phyloP scores from a whole-genome alignment of 2,797 vertebrate genomes.

The Bufotes viridis region DNA sequence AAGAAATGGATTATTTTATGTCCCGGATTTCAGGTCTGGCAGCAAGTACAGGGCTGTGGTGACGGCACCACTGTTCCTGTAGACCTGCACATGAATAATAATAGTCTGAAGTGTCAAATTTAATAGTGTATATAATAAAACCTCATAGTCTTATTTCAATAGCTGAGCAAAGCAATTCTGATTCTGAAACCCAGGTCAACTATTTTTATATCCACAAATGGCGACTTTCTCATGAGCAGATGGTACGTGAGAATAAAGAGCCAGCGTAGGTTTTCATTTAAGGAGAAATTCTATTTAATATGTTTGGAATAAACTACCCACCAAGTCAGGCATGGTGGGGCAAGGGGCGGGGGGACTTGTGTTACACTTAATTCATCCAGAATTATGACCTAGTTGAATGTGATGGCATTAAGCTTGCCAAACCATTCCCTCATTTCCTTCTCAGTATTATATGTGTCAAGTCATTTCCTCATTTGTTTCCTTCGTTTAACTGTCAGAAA shows the following conservation, averaged over 20 bases:
- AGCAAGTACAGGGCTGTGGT: background rate
- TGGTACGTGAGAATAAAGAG: slow-evolving; percentile 27
- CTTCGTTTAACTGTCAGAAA: slow-evolving; percentile 29
- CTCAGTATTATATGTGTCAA: slow-evolving; percentile 40
- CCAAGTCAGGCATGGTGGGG: background rate
- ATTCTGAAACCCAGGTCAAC: slow-evolving; percentile 75
- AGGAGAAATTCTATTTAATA: slow-evolving; percentile 13
- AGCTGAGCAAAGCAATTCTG: slow-evolving; percentile 67
- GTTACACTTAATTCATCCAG: slow-evolving; percentile 35
- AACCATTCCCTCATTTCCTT: slow-evolving; percentile 30
- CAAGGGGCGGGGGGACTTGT: background rate
- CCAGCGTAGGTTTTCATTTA: slow-evolving; percentile 38
- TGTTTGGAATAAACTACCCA: slow-evolving; percentile 15
- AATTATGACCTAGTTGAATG: slow-evolving; percentile 1
- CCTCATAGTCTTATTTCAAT: slow-evolving; percentile 57
- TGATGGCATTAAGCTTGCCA: slow-evolving; percentile 37
- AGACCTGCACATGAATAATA: slow-evolving; percentile 26
- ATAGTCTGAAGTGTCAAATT: slow-evolving; percentile 64
- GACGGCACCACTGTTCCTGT: slow-evolving; percentile 5
- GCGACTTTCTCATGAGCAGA: slow-evolving; percentile 67
- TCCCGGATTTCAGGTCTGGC: slow-evolving; percentile 5
- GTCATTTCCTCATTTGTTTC: slow-evolving; percentile 46
- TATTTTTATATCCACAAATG: slow-evolving; percentile 73
- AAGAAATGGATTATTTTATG: slow-evolving; percentile 7
- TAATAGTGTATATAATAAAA: slow-evolving; percentile 68